Evolutionary conservation across 2,797 vertebrate genomes (phyloP).

Genomic region (Notoglanidium macrostoma): DNA sequence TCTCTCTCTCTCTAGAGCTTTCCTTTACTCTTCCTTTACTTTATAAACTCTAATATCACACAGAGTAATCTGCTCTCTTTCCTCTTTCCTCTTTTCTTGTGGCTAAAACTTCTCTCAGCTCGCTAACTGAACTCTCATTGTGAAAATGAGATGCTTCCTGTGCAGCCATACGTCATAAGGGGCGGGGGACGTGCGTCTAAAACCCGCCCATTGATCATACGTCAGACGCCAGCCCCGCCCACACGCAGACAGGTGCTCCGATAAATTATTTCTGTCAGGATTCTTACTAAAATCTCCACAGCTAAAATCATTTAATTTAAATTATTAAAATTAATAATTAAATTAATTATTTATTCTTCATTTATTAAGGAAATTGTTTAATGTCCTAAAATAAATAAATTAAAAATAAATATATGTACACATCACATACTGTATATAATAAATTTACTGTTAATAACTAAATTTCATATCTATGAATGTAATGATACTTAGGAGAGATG

Average conservation of each 20-base stretch:
- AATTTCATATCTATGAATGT: neutral
- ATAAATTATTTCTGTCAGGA: neutral
- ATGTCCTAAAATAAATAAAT: neutral
- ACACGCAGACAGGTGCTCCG: neutral
- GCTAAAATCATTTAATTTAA: neutral
- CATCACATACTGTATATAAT: neutral
- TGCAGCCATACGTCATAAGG: constrained; percentile 23
- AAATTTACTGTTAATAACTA: neutral
- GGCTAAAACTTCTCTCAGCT: constrained; percentile 41
- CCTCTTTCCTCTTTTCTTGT: too few relatives aligned
- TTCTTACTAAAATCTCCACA: neutral
- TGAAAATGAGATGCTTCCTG: constrained; percentile 58
- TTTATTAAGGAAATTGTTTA: neutral
- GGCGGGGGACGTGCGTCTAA: neutral
- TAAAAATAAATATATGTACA: neutral
- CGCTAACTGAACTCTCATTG: constrained; percentile 47
- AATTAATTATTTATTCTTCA: neutral
- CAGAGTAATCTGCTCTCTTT: neutral
- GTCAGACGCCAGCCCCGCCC: neutral
- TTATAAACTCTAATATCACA: neutral
- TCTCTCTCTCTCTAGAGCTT: neutral
- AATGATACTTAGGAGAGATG: neutral
- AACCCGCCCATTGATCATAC: accelerated
- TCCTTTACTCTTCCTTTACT: neutral
- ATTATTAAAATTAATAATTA: too few relatives aligned